phyloP scores from a whole-genome alignment of 2,797 vertebrate genomes.

The Kryptolebias ocellatus region DNA sequence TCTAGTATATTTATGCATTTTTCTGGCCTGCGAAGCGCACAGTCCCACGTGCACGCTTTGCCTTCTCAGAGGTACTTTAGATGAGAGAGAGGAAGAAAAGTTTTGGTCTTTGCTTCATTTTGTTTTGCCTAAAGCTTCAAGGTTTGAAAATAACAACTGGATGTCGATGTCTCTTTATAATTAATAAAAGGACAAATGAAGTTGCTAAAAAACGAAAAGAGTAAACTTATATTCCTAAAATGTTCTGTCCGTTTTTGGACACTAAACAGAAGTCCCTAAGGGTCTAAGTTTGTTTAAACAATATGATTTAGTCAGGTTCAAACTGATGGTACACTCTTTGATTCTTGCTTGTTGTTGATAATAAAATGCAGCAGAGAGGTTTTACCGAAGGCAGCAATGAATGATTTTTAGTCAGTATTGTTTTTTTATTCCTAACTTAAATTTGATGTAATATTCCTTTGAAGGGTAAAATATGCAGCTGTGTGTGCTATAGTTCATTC shows the following conservation, averaged over 20 bases:
- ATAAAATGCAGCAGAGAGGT: not conserved
- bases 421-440: slow-evolving; percentile 8
- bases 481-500: slow-evolving; percentile 3
- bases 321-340: not conserved
- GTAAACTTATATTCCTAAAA: not conserved
- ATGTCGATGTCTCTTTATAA: not conserved
- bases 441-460: slow-evolving; percentile 12
- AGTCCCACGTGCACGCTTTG: not conserved
- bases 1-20: slow-evolving; percentile 12
- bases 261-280: not conserved
- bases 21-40: not conserved
- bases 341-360: not conserved
- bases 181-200: not conserved
- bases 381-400: slow-evolving; percentile 3
- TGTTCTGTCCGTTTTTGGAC: not conserved
- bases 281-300: not conserved
- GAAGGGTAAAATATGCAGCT: slow-evolving; percentile 24
- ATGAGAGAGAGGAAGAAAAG: not conserved
- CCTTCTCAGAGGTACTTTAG: not conserved
- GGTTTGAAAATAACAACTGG: not conserved
- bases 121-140: not conserved
- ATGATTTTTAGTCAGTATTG: slow-evolving; percentile 17
- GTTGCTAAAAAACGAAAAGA: not conserved
- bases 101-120: no score
- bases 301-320: not conserved